Conservation (phyloP, 2,113 vertebrate species). For the Cromileptes altivelis region DNA sequence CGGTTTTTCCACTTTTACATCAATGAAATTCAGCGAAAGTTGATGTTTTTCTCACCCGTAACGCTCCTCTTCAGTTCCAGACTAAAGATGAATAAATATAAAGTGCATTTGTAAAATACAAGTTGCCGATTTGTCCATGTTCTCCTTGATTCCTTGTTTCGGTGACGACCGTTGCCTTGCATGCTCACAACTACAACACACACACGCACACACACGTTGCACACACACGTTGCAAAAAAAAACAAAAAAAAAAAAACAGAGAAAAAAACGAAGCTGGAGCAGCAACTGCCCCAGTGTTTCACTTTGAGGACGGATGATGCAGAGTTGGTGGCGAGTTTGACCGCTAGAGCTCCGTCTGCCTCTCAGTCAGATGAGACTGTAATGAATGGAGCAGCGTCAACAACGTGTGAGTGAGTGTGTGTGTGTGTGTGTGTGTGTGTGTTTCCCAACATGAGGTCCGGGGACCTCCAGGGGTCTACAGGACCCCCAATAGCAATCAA, state of each 20-base stretch:
- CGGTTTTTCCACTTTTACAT: constrained; percentile 9
- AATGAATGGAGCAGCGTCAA: constrained; percentile 84
- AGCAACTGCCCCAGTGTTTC: constrained; percentile 34
- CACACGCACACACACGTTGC: background rate
- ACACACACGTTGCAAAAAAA: background rate
- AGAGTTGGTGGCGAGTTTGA: constrained; percentile 47
- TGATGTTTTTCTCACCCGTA: constrained; percentile 73
- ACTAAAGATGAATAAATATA: constrained; percentile 85
- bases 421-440: constrained; percentile 2
- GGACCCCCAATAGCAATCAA: background rate
- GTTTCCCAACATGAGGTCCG: constrained; percentile 60
- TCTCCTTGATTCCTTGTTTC: constrained; percentile 58
- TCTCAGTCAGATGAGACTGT: constrained; percentile 58
- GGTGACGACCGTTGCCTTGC: constrained; percentile 74
- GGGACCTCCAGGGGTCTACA: constrained; percentile 40
- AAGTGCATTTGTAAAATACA: constrained; percentile 84
- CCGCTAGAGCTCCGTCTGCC: constrained; percentile 73
- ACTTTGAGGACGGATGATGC: constrained; percentile 48
- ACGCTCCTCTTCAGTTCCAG: constrained; percentile 77
- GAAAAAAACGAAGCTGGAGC: constrained; percentile 38
- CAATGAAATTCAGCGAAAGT: constrained; percentile 26
- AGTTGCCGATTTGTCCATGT: constrained; percentile 73
- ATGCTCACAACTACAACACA: constrained; percentile 75
- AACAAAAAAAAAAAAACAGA: background rate
- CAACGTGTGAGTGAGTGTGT: constrained; percentile 16